phyloP scores from a whole-genome alignment of 2,797 vertebrate genomes.

The Hoplostethus mediterraneus region DNA sequence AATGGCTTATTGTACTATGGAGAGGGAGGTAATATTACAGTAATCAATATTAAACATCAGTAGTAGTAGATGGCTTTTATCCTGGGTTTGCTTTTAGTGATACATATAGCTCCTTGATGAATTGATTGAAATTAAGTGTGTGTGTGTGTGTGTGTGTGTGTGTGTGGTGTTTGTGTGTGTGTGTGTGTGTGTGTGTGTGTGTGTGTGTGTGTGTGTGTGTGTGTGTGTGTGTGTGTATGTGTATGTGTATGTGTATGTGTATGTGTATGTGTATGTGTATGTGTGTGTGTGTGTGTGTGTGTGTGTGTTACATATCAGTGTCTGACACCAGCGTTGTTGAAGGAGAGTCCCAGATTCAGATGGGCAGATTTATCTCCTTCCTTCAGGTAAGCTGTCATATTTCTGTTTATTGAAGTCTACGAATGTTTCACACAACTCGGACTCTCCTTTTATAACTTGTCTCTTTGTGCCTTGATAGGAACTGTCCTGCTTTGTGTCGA shows the following conservation, averaged over 20 bases:
- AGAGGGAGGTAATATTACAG: slow-evolving; percentile 92
- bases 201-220: slow-evolving; percentile 36
- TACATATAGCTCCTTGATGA: neutral
- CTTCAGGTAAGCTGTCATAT: slow-evolving; percentile 87
- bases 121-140: neutral
- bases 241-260: too few relatives aligned
- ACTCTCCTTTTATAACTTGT: neutral
- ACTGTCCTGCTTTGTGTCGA: slow-evolving; percentile 95
- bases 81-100: slow-evolving; percentile 34
- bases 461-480: slow-evolving; percentile 82
- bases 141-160: neutral
- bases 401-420: neutral
- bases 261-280: neutral
- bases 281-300: neutral
- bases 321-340: slow-evolving; percentile 93
- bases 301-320: slow-evolving; percentile 80
- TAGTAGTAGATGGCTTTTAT: neutral
- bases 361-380: slow-evolving; percentile 98
- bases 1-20: slow-evolving; percentile 97
- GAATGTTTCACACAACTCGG: neutral
- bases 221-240: neutral
- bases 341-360: slow-evolving; percentile 97
- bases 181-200: slow-evolving; percentile 22
- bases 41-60: neutral
- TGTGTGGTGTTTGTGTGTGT: slow-evolving; percentile 28